phyloP scores from a whole-genome alignment of 2,113 vertebrate genomes.

The Trichechus manatus region DNA sequence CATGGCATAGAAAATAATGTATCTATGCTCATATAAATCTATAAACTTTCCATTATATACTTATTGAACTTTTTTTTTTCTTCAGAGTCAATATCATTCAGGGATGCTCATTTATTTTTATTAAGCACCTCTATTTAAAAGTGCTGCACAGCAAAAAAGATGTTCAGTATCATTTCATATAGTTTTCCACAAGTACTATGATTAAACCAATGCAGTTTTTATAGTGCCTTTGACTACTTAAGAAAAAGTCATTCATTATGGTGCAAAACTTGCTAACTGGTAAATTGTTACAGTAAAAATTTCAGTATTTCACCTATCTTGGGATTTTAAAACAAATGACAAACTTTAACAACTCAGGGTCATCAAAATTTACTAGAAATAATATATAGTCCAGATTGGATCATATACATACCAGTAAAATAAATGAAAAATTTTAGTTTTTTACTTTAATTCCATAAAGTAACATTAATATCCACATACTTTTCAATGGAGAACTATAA shows the following conservation, averaged over 20 bases:
- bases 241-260: background rate
- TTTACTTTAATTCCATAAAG: background rate
- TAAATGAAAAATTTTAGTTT: background rate
- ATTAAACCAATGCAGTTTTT: background rate
- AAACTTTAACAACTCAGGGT: background rate
- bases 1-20: background rate
- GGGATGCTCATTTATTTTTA: background rate
- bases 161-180: background rate
- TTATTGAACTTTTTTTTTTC: background rate
- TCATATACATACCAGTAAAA: background rate
- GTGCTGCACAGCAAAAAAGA: background rate
- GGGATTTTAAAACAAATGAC: background rate
- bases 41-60: background rate
- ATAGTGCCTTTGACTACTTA: background rate
- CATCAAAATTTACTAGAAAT: background rate
- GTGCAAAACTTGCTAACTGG: background rate
- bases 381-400: slow-evolving; percentile 11
- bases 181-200: background rate
- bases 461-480: background rate
- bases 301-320: slow-evolving; percentile 28
- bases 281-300: slow-evolving; percentile 18
- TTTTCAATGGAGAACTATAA: background rate
- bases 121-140: background rate
- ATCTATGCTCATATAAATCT: background rate
- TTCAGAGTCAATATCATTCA: background rate